Evolutionary conservation across 2,888 invertebrate genomes (phyloP).

Genomic region (Ochropleura plecta): DNA sequence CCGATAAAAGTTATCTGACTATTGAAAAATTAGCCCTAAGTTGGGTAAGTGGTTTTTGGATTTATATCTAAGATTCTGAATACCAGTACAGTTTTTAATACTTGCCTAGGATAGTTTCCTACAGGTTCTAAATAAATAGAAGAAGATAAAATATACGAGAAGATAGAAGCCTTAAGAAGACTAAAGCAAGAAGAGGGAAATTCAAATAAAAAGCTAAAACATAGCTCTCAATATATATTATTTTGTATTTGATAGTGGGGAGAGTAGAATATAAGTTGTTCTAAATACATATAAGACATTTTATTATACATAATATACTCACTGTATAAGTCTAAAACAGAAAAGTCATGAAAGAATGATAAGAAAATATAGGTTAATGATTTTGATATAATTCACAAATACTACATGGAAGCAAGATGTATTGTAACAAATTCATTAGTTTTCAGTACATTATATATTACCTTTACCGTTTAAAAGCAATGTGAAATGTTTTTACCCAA

Average conservation of each 20-base stretch:
- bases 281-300: conserved; percentile 11
- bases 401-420: conserved; percentile 85
- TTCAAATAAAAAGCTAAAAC: conserved; percentile 26
- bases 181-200: conserved; percentile 8
- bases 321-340: conserved; percentile 83
- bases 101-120: background rate
- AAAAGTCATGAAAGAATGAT: conserved; percentile 83
- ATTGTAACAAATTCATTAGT: conserved; percentile 51
- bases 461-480: conserved; percentile 50
- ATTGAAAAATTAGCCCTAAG: background rate
- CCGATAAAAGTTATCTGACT: no score
- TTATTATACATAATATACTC: conserved; percentile 70
- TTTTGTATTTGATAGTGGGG: background rate
- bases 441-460: conserved; percentile 44
- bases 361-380: conserved; percentile 76
- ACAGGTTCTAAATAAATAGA: conserved; percentile 16
- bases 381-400: conserved; percentile 82
- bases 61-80: conserved; percentile 19
- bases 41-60: background rate
- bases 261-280: background rate
- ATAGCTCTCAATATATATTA: background rate
- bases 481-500: conserved; percentile 49
- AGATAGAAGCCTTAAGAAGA: conserved; percentile 1
- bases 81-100: conserved; percentile 5
- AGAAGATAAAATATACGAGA: background rate